Evolutionary conservation across 2,888 invertebrate species (phyloP), one percentile per base, ranked within the genome.

Genomic region (Phengaris alcon): DNA sequence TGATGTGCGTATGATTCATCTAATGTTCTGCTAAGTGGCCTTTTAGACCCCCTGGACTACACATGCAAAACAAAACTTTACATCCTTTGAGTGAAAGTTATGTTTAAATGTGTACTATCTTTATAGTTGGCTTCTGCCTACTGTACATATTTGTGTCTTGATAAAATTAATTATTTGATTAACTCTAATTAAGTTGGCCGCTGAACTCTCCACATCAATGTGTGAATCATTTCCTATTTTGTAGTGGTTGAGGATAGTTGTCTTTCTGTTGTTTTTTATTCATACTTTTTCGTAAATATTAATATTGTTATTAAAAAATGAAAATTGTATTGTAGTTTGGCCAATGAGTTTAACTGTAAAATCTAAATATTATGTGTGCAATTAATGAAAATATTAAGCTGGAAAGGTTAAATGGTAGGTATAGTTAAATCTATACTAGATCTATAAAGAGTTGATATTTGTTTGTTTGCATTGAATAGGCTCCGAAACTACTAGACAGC

Each of bases 171-270:
- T 48, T 15, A 78, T 78, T 76, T 86, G 85, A 86, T 81, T 68
- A 84, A 82, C 79, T 79, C 82, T 85, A 86, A 87, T 87, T 84
- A 84, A 83, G 78, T 82, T 82, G 81, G 73, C 15, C 57, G 55
- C 13, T 77, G 75, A 74, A 74, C 76, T 59, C 46, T 55, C 9
- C 22, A 59, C 64, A 12, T 12, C 6, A 64, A 48, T 52, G 46
- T 57, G 68, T 82, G 82, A 81, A 79, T 82, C 80, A 82, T 51
- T 70, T 51, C 51, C 70, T 48, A n/a, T 15, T 48, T 15, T 9
- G 4, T 8, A 70, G 51, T 22, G 7, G 22, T 12, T 22, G 6
- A 6, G 35, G 64, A 64, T 64, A 35, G 64, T 13, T 64, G 64
- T 1, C 22, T 64, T 64, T 35, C 55, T 12, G 0, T 46, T 46